Evolutionary conservation across 2,888 invertebrate genomes (phyloP).

Genomic region (Bellardia bayeri): DNA sequence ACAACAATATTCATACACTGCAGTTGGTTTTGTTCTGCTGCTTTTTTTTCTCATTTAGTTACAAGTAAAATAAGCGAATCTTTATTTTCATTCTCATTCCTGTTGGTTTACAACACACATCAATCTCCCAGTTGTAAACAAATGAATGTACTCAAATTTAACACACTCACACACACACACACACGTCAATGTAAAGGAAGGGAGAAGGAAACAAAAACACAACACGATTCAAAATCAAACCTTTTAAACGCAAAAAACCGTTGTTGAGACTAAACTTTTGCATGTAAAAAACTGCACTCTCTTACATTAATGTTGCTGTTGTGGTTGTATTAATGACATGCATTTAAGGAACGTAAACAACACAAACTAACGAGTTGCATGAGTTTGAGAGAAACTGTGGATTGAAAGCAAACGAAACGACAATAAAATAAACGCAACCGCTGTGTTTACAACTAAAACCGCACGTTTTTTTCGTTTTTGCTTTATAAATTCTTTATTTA

Average conservation of each 20-base stretch:
- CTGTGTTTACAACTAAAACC: conserved; percentile 69
- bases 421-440: conserved; percentile 46
- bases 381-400: conserved; percentile 36
- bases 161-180: background rate
- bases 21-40: background rate
- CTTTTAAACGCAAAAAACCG: conserved; percentile 44
- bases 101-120: conserved; percentile 20
- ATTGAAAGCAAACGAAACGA: conserved; percentile 16
- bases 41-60: conserved; percentile 44
- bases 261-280: conserved; percentile 49
- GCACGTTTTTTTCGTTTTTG: conserved; percentile 41
- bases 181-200: background rate
- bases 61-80: conserved; percentile 26
- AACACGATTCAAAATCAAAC: conserved; percentile 61
- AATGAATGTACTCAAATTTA: conserved; percentile 50
- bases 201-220: conserved; percentile 45
- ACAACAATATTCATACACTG: conserved; percentile 44
- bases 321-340: background rate
- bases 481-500: background rate
- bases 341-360: conserved; percentile 21
- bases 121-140: conserved; percentile 60
- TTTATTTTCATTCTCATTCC: conserved; percentile 25
- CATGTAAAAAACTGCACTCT: conserved; percentile 39
- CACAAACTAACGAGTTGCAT: background rate
- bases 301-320: conserved; percentile 20